Evolutionary conservation across 2,797 vertebrate genomes (phyloP).

Genomic region (Rhinichthys osculus): DNA sequence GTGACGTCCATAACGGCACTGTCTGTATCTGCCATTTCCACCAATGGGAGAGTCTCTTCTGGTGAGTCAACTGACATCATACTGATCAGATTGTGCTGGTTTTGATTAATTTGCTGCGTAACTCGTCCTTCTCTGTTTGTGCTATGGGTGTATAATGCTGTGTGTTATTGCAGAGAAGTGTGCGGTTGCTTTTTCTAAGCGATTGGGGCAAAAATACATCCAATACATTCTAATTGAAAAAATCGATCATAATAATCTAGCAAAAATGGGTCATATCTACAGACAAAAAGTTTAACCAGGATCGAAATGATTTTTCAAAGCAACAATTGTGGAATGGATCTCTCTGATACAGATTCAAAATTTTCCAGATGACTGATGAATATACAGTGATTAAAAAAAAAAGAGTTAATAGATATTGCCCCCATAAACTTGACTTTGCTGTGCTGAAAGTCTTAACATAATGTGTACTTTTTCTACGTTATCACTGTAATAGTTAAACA

Average conservation of each 20-base stretch:
- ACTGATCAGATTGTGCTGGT: not conserved
- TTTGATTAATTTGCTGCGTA: not conserved
- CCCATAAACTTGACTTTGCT: too few relatives aligned
- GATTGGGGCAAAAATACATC: not conserved
- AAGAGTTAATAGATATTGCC: too few relatives aligned
- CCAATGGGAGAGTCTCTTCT: slow-evolving; percentile 79
- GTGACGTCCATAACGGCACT: slow-evolving; percentile 78
- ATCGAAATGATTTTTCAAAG: not conserved
- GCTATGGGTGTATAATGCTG: too few relatives aligned
- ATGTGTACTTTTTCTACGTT: too few relatives aligned
- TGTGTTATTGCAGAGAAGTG: not conserved
- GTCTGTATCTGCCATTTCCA: slow-evolving; percentile 80
- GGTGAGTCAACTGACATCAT: slow-evolving; percentile 65
- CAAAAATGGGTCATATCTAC: not conserved
- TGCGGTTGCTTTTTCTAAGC: not conserved
- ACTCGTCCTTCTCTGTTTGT: not conserved
- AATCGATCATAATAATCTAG: too few relatives aligned
- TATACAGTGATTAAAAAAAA: too few relatives aligned
- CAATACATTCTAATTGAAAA: too few relatives aligned
- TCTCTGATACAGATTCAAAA: not conserved
- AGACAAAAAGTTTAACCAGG: not conserved
- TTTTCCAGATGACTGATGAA: not conserved
- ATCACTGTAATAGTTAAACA: too few relatives aligned
- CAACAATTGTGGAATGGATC: not conserved
- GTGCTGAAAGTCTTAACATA: too few relatives aligned